These are phyloP conservation scores for Dryas iulia DNA, from an alignment of 1,140 invertebrate genomes.

Conservation along the genomic window DNA sequence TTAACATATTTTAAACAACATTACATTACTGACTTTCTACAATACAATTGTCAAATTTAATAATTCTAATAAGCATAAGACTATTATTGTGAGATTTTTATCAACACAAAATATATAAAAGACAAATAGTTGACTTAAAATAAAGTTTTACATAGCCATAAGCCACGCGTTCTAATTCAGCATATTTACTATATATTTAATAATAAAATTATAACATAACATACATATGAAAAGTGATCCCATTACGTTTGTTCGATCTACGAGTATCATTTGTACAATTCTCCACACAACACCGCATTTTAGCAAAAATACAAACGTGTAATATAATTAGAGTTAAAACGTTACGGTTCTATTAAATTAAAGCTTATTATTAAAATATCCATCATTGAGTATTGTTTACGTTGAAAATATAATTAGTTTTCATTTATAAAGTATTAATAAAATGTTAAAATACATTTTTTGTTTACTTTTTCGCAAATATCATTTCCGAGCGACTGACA, in stretches of 20 bases:
- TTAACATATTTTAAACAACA: too few relatives aligned
- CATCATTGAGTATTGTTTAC: neutral
- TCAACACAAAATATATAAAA: too few relatives aligned
- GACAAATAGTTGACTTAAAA: neutral
- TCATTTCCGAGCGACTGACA: neutral
- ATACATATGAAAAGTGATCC: slow-evolving; percentile 64
- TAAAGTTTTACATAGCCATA: too few relatives aligned
- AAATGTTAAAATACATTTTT: neutral
- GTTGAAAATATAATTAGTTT: neutral
- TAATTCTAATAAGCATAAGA: too few relatives aligned
- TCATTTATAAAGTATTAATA: neutral
- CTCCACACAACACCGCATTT: slow-evolving; percentile 59
- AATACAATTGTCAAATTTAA: too few relatives aligned
- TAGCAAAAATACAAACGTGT: slow-evolving; percentile 3
- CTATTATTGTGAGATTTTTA: too few relatives aligned
- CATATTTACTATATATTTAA: neutral
- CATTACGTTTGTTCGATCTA: slow-evolving; percentile 49
- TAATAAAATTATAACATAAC: slow-evolving; percentile 26
- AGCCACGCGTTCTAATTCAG: neutral
- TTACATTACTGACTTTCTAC: too few relatives aligned
- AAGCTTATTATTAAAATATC: neutral
- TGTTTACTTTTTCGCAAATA: neutral
- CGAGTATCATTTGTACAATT: slow-evolving; percentile 57
- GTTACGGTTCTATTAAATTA: neutral
- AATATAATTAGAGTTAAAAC: neutral